phyloP scores from a whole-genome alignment of 2,888 invertebrate genomes.

The Coenonympha arcania region DNA sequence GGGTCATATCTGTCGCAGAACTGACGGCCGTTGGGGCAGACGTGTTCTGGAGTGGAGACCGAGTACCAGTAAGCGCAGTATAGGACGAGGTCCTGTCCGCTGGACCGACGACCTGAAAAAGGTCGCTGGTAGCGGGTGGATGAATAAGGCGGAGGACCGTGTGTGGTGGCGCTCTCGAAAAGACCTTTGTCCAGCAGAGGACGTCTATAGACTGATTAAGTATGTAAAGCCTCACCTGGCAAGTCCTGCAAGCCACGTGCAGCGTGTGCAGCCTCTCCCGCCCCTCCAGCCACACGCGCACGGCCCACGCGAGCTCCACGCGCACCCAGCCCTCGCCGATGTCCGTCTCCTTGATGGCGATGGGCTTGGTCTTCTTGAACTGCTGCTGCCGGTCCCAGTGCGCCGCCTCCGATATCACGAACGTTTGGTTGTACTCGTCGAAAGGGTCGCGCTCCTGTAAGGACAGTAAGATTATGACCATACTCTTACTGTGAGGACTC shows the following conservation, averaged over 20 bases:
- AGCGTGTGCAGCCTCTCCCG: conserved; percentile 80
- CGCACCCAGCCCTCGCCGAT: conserved; percentile 86
- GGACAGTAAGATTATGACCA: conserved; percentile 8
- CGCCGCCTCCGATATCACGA: conserved; percentile 84
- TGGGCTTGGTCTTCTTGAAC: conserved; percentile 83
- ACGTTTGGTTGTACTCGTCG: conserved; percentile 81
- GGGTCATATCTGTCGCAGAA: too few relatives aligned
- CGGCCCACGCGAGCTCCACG: conserved; percentile 83
- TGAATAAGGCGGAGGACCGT: too few relatives aligned
- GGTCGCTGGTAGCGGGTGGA: too few relatives aligned
- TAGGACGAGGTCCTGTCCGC: too few relatives aligned
- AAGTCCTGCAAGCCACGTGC: conserved; percentile 85
- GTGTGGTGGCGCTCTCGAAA: too few relatives aligned
- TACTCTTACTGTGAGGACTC: too few relatives aligned
- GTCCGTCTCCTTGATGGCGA: conserved; percentile 85
- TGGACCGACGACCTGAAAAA: too few relatives aligned
- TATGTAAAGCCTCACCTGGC: conserved; percentile 73
- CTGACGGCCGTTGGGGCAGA: too few relatives aligned
- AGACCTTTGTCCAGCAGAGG: too few relatives aligned
- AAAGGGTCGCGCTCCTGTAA: conserved; percentile 73
- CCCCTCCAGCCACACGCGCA: conserved; percentile 83
- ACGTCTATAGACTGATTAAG: too few relatives aligned
- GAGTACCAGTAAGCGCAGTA: too few relatives aligned
- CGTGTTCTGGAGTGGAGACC: too few relatives aligned
- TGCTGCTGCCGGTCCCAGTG: conserved; percentile 81